Evolutionary conservation across 2,113 vertebrate genomes (phyloP).

Genomic region (Cyphomyrus discorhynchus): DNA sequence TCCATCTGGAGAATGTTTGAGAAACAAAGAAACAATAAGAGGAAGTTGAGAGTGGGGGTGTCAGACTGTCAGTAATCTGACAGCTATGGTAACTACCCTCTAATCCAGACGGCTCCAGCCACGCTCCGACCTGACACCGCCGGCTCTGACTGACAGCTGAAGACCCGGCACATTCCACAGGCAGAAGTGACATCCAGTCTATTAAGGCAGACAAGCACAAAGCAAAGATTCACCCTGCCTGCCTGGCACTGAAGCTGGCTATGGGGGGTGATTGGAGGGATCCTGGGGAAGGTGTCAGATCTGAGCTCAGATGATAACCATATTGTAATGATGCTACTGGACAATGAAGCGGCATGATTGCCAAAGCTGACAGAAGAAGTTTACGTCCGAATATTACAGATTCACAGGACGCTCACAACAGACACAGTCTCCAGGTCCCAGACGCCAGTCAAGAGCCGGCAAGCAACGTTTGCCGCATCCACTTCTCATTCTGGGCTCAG

Average conservation of each 20-base stretch:
- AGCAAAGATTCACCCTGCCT: conserved; percentile 98
- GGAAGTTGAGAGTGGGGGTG: conserved; percentile 93
- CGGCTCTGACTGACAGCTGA: conserved; percentile 99
- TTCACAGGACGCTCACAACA: conserved; percentile 62
- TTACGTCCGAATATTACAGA: conserved; percentile 61
- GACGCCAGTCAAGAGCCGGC: conserved; percentile 62
- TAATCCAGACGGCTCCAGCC: conserved; percentile 98
- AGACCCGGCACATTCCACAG: conserved; percentile 92
- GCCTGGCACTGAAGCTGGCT: conserved; percentile 88
- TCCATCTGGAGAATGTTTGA: conserved; percentile 69
- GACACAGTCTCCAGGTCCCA: conserved; percentile 61
- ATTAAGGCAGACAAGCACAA: conserved; percentile 99
- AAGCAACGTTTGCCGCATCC: conserved; percentile 47
- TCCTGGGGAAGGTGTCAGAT: conserved; percentile 95
- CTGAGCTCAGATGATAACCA: conserved; percentile 98
- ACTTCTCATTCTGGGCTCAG: conserved; percentile 60
- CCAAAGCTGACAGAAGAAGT: conserved; percentile 72
- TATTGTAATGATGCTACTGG: conserved; percentile 98
- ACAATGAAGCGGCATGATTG: conserved; percentile 96
- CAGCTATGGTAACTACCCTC: conserved; percentile 99
- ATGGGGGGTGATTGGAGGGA: conserved; percentile 97
- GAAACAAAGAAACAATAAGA: conserved; percentile 92
- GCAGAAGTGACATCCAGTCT: conserved; percentile 99
- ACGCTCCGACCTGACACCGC: conserved; percentile 90
- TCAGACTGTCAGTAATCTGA: conserved; percentile 99